These are phyloP conservation scores for Masticophis lateralis DNA, from an alignment of 2,797 vertebrate genomes.

Conservation along the genomic window DNA sequence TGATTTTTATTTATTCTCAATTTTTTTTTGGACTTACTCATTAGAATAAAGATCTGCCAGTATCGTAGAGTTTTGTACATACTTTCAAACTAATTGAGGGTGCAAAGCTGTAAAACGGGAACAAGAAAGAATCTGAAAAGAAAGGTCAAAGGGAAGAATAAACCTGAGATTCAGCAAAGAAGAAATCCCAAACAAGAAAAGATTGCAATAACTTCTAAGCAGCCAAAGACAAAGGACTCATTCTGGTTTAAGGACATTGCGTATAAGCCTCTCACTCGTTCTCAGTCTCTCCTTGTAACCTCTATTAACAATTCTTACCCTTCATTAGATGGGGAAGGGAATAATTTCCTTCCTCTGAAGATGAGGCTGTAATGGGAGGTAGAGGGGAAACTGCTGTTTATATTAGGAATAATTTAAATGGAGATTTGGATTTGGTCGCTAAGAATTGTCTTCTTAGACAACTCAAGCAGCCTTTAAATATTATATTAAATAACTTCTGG, in stretches of 20 bases:
- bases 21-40: background rate
- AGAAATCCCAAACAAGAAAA: background rate
- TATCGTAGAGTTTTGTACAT: background rate
- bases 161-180: background rate
- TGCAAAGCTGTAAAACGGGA: background rate
- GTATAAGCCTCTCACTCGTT: background rate
- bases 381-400: background rate
- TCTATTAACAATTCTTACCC: background rate
- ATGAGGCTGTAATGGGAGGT: background rate
- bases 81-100: background rate
- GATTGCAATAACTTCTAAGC: background rate
- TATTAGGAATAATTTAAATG: background rate
- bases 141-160: background rate
- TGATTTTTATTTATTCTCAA: background rate
- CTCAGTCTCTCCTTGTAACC: background rate
- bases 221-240: background rate
- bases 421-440: background rate
- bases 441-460: background rate
- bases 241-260: background rate
- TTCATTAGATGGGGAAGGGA: background rate
- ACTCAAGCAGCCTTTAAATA: background rate
- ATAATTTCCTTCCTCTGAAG: background rate
- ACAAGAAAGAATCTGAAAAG: background rate
- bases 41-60: background rate
- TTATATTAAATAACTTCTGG: background rate